Evolutionary conservation across 2,113 vertebrate genomes (phyloP).

Genomic region (Stegostoma tigrinum): DNA sequence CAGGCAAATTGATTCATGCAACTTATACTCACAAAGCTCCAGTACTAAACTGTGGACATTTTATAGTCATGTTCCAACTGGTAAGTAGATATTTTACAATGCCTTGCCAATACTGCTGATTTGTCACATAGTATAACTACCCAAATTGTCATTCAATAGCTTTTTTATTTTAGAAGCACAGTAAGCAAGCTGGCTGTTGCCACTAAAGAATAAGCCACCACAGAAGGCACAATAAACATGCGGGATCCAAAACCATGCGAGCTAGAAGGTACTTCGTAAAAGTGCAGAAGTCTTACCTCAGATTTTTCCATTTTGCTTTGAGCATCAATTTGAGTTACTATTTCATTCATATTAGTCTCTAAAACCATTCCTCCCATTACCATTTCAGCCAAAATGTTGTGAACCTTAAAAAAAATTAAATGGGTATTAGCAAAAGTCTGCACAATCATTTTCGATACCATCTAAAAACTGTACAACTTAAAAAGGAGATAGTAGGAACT

Average conservation of each 20-base stretch:
- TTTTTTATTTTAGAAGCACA: neutral
- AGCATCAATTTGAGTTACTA: constrained; percentile 93
- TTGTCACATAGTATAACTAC: neutral
- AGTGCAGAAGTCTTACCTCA: constrained; percentile 42
- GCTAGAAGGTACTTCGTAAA: neutral
- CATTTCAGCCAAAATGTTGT: constrained; percentile 98
- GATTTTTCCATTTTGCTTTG: constrained; percentile 98
- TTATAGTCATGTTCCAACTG: neutral
- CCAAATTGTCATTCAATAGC: neutral
- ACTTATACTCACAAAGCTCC: neutral
- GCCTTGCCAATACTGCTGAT: neutral
- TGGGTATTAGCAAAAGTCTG: neutral
- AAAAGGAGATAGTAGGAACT: too few relatives aligned
- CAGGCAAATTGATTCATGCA: constrained; percentile 2
- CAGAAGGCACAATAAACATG: constrained; percentile 1
- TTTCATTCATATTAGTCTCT: constrained; percentile 99
- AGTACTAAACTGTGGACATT: neutral
- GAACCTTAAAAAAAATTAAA: constrained; percentile 64
- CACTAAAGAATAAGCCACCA: neutral
- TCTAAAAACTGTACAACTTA: constrained; percentile 96
- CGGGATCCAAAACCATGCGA: neutral
- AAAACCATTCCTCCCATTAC: constrained; percentile 99
- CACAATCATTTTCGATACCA: constrained; percentile 43
- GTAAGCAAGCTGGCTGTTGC: constrained; percentile 10
- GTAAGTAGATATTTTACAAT: neutral